Evolutionary conservation across 2,113 vertebrate genomes (phyloP).

Genomic region (Alligator mississippiensis): DNA sequence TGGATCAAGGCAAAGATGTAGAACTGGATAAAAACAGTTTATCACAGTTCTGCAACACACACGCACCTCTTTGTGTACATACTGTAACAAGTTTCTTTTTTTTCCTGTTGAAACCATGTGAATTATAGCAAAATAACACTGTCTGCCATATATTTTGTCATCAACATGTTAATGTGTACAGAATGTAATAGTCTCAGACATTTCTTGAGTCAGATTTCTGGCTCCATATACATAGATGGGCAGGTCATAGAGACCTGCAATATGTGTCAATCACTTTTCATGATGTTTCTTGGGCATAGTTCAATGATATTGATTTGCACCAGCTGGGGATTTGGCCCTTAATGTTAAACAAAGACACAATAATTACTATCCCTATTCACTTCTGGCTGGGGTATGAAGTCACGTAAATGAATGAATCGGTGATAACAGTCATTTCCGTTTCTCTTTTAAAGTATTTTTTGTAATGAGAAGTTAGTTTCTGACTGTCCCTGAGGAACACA

Average conservation of each 20-base stretch:
- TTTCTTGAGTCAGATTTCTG: not conserved
- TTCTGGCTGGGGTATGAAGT: not conserved
- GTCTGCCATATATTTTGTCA: not conserved
- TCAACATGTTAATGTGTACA: not conserved
- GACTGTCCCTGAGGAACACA: not conserved
- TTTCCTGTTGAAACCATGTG: not conserved
- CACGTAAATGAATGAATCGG: not conserved
- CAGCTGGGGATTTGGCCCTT: not conserved
- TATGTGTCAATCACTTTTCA: not conserved
- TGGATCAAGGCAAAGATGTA: not conserved
- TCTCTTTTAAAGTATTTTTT: not conserved
- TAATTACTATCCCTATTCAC: not conserved
- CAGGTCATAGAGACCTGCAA: not conserved
- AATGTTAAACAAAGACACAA: not conserved
- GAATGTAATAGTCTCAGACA: not conserved
- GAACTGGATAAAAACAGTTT: too few species aligned
- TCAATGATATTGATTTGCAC: not conserved
- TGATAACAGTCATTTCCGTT: conserved; percentile 11
- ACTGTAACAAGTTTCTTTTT: too few species aligned
- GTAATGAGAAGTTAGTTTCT: not conserved
- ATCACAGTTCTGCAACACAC: too few species aligned
- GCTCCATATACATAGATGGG: rapidly evolving
- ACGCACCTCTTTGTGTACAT: too few species aligned
- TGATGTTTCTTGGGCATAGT: not conserved
- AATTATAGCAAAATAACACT: not conserved